phyloP scores from a whole-genome alignment of 2,888 invertebrate species.

The Calephelis perditalis region DNA sequence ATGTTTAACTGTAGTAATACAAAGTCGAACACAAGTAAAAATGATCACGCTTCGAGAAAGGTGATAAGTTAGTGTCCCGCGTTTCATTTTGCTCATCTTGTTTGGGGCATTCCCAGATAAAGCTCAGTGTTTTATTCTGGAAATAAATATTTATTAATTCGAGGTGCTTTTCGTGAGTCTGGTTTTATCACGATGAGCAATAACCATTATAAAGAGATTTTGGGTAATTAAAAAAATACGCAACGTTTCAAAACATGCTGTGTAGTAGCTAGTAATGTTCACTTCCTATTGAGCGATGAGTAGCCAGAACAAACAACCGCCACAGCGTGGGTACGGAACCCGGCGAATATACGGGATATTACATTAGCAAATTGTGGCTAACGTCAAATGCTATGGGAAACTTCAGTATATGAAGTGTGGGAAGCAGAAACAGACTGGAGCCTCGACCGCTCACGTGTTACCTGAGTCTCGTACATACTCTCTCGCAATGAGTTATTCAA shows the following conservation, averaged over 20 bases:
- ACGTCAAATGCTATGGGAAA: not conserved
- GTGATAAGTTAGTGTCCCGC: no score
- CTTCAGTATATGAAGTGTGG: constrained; percentile 5
- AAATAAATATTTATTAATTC: no score
- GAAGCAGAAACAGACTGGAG: not conserved
- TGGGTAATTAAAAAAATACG: not conserved
- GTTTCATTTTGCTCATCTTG: no score
- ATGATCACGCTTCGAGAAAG: no score
- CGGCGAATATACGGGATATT: constrained; percentile 36
- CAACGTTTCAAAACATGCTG: constrained; percentile 27
- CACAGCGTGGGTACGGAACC: constrained; percentile 36
- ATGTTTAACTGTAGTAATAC: no score
- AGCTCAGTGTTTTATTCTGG: not conserved
- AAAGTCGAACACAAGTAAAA: no score
- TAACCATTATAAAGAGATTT: not conserved
- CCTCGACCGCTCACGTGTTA: no score
- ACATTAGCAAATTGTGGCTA: constrained; percentile 48
- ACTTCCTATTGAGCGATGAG: constrained; percentile 42
- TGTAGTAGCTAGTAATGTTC: constrained; percentile 30
- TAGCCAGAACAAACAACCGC: constrained; percentile 24
- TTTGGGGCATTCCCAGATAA: no score
- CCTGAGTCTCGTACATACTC: no score
- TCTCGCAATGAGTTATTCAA: no score
- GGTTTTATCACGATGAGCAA: not conserved
- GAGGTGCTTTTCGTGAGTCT: no score